These are phyloP conservation scores for Lucinisca nassula DNA, from an alignment of 2,888 invertebrate genomes.

Conservation along the genomic window DNA sequence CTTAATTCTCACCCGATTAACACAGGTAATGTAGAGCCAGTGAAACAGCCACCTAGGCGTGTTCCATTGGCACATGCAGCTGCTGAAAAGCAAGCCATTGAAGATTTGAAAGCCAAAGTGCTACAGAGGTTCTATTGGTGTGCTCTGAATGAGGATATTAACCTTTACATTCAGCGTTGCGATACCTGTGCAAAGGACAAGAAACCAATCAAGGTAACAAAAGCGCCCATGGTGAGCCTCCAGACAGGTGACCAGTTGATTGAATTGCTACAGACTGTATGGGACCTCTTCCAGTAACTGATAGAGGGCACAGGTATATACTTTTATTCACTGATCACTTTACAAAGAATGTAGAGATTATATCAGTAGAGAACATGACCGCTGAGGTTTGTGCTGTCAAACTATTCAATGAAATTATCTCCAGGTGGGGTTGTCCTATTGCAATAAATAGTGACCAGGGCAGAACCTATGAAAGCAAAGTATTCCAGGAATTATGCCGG, in stretches of 20 bases:
- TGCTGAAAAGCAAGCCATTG: too few species aligned
- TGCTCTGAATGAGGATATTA: background rate
- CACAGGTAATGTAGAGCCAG: too few species aligned
- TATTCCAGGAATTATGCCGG: background rate
- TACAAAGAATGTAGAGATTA: conserved; percentile 17
- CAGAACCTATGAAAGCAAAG: background rate
- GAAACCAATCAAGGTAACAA: background rate
- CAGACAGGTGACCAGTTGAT: background rate
- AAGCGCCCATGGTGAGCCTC: too few species aligned
- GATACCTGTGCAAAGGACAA: background rate
- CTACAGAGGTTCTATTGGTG: background rate
- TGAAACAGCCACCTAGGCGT: too few species aligned
- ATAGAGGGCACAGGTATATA: conserved; percentile 16
- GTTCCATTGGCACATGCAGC: too few species aligned
- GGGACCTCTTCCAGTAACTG: conserved; percentile 23
- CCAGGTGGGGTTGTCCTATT: conserved; percentile 15
- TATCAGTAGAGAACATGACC: conserved; percentile 26
- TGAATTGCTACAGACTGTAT: background rate
- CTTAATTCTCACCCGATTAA: too few species aligned
- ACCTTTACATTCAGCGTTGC: background rate
- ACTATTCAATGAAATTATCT: conserved; percentile 20
- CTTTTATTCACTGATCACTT: conserved; percentile 32
- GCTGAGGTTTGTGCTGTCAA: conserved; percentile 8
- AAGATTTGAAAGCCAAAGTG: background rate
- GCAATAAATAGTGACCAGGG: background rate